Conservation (phyloP, 1,140 invertebrate species). For the Vanessa atalanta region DNA sequence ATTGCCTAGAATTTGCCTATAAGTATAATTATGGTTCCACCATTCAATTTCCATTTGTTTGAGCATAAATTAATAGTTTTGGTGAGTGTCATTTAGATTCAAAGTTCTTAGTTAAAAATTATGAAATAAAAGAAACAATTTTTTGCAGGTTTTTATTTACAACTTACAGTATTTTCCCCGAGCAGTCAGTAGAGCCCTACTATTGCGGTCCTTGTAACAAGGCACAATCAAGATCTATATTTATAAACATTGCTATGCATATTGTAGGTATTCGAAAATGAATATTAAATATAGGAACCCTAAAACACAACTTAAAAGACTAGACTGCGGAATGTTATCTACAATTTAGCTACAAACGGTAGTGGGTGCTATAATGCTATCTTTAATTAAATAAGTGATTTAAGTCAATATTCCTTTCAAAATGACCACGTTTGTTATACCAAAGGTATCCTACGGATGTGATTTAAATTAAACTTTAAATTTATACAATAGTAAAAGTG, state of each 20-base stretch:
- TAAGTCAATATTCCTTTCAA: constrained; percentile 13
- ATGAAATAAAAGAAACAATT: background rate
- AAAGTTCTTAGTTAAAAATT: background rate
- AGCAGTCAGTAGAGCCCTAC: constrained; percentile 58
- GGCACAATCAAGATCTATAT: constrained; percentile 49
- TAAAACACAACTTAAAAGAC: constrained; percentile 58
- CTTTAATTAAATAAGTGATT: background rate
- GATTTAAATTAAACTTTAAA: background rate
- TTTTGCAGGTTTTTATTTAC: constrained; percentile 66
- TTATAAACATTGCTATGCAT: background rate
- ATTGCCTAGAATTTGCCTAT: too few relatives aligned
- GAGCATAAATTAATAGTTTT: too few relatives aligned
- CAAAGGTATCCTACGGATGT: background rate
- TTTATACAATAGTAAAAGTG: background rate
- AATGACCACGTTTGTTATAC: background rate
- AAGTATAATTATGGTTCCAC: too few relatives aligned
- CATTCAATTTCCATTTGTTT: too few relatives aligned
- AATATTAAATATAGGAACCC: constrained; percentile 45
- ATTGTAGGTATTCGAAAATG: constrained; percentile 6
- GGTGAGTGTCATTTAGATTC: too few relatives aligned
- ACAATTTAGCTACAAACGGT: constrained; percentile 29
- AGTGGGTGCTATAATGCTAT: constrained; percentile 1
- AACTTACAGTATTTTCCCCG: constrained; percentile 64
- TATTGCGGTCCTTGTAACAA: constrained; percentile 55
- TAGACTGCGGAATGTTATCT: constrained; percentile 69